Percentiles rank a stretch among this genome's conserved stretches.
phyloP scores from a whole-genome alignment of 1,140 invertebrate species.

The Hyphantria cunea region DNA sequence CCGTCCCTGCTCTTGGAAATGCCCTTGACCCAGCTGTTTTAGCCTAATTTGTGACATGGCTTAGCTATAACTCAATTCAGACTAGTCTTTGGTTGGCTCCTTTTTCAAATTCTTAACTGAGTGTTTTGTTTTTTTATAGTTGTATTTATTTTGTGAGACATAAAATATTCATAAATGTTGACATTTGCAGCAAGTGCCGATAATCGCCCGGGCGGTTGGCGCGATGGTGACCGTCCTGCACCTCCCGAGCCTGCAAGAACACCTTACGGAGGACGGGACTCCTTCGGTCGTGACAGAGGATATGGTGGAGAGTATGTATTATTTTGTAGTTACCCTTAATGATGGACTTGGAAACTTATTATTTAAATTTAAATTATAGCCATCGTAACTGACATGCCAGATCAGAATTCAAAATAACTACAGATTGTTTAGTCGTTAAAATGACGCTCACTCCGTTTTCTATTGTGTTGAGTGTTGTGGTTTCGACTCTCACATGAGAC shows the following conservation, averaged over 20 bases:
- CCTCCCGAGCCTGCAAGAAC: slow-evolving; percentile 60
- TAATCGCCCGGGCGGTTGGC: slow-evolving; percentile 82
- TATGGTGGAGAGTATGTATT: slow-evolving; percentile 43
- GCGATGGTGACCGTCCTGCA: slow-evolving; percentile 70
- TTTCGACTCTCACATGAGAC: too few species aligned
- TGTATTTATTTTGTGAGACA: background rate
- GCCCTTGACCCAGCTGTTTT: slow-evolving; percentile 68
- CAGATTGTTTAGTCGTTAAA: too few species aligned
- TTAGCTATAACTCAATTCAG: slow-evolving; percentile 80
- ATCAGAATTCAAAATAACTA: too few species aligned
- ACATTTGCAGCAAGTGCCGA: slow-evolving; percentile 69
- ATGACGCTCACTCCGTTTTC: too few species aligned
- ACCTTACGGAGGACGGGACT: slow-evolving; percentile 75
- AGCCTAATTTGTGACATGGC: slow-evolving; percentile 76
- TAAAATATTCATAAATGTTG: background rate
- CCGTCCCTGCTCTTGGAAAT: slow-evolving; percentile 54
- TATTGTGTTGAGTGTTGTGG: too few species aligned
- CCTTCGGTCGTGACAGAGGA: slow-evolving; percentile 66
- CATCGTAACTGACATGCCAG: too few species aligned
- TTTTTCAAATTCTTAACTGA: slow-evolving; percentile 44
- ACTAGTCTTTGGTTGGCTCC: slow-evolving; percentile 77
- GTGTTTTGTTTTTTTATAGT: slow-evolving; percentile 35
- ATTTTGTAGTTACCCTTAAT: too few species aligned
- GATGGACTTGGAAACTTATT: too few species aligned
- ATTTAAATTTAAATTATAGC: too few species aligned